Conservation (phyloP, 2,888 invertebrate genomes). For the Syritta pipiens region DNA sequence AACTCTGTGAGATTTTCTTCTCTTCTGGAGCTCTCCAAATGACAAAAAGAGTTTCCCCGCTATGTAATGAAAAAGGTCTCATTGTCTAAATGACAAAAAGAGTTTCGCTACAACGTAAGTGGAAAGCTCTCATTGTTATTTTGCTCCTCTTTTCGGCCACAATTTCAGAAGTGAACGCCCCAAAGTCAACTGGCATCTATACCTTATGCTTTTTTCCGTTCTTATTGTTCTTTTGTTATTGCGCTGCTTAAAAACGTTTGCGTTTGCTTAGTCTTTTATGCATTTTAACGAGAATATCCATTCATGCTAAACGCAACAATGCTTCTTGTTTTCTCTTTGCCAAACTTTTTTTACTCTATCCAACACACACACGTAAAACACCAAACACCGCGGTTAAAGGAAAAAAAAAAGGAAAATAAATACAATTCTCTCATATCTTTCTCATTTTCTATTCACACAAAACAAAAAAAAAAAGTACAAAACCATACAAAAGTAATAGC, state of each 20-base stretch:
- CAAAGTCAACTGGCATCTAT: not conserved
- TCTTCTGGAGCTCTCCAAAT: too few species aligned
- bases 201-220: not conserved
- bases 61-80: too few species aligned
- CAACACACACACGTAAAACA: conserved; percentile 4
- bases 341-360: not conserved
- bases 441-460: conserved; percentile 25
- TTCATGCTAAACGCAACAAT: too few species aligned
- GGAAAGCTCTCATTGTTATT: too few species aligned
- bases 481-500: not conserved
- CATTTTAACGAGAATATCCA: too few species aligned
- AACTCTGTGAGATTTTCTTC: too few species aligned
- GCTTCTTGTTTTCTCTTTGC: not conserved
- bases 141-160: too few species aligned
- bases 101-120: too few species aligned
- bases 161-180: too few species aligned
- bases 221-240: not conserved
- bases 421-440: conserved; percentile 8
- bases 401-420: not conserved
- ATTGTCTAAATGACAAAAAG: too few species aligned
- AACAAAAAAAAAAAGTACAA: not conserved
- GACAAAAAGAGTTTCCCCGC: too few species aligned
- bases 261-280: conserved; percentile 1
- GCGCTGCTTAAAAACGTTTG: conserved; percentile 11
- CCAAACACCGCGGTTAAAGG: not conserved